A percentile compares a stretch with the other conserved stretches of the same genome.
Evolutionary conservation across 2,797 vertebrate species (phyloP).

Genomic region (Nannoperca obscura): DNA sequence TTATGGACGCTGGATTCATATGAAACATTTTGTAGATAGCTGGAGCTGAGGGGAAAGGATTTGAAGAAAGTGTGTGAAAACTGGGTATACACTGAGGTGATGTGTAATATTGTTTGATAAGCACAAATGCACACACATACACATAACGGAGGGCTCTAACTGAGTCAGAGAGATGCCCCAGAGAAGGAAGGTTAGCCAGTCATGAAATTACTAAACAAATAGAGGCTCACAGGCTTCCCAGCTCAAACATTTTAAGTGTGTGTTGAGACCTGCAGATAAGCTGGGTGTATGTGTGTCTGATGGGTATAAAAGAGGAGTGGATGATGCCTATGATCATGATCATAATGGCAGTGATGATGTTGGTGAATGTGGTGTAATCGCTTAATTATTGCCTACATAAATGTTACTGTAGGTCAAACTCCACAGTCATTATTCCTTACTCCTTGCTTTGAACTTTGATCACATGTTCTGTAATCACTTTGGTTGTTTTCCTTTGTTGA

Average conservation of each 20-base stretch:
- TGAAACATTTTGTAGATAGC: not conserved
- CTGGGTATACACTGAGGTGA: constrained; percentile 36
- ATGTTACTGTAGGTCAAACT: not conserved
- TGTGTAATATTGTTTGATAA: constrained; percentile 54
- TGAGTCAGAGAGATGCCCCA: constrained; percentile 62
- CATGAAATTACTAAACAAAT: constrained; percentile 81
- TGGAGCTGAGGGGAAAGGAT: not conserved
- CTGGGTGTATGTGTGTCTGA: constrained; percentile 16
- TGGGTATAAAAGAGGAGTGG: constrained; percentile 22
- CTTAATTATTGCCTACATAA: constrained; percentile 22
- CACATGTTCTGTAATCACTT: not conserved
- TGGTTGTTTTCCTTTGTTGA: not conserved
- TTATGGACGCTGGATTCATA: not conserved
- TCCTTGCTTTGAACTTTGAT: constrained; percentile 2
- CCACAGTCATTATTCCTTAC: not conserved
- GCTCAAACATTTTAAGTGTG: constrained; percentile 48
- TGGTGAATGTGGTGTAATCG: constrained; percentile 22
- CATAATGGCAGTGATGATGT: constrained; percentile 9
- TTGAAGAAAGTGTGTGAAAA: constrained; percentile 10
- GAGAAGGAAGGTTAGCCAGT: constrained; percentile 72
- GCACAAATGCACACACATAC: constrained; percentile 48
- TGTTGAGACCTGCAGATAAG: constrained; percentile 51
- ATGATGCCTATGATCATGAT: constrained; percentile 14
- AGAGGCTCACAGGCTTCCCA: constrained; percentile 60
- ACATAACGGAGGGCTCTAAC: constrained; percentile 31